Evolutionary conservation across 2,113 vertebrate genomes (phyloP).

Genomic region (Himantopus leucocephalus): DNA sequence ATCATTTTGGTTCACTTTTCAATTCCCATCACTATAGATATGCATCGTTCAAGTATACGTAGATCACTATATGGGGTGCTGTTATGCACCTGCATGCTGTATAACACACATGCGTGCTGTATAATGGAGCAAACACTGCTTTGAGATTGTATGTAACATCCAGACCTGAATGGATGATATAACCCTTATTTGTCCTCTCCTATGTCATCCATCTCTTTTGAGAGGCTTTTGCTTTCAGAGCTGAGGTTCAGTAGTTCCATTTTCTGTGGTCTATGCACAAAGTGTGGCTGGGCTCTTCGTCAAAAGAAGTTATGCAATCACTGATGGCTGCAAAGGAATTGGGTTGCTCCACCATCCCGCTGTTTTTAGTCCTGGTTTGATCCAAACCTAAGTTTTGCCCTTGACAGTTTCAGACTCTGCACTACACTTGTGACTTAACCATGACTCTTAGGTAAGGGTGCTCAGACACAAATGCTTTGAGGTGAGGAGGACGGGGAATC

Average conservation of each 20-base stretch:
- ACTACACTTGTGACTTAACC: background rate
- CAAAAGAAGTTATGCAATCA: background rate
- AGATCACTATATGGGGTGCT: background rate
- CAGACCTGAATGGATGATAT: background rate
- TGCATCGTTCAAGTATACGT: background rate
- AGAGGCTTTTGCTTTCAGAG: background rate
- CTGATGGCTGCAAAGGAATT: background rate
- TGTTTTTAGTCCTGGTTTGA: background rate
- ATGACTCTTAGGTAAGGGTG: background rate
- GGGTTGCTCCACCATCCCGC: background rate
- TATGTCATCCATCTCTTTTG: background rate
- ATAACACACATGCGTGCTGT: rapidly evolving
- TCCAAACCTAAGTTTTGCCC: background rate
- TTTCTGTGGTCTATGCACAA: background rate
- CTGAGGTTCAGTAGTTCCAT: background rate
- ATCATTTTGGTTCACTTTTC: background rate
- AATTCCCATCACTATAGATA: background rate
- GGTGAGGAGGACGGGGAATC: background rate
- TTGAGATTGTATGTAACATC: background rate
- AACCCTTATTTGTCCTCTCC: background rate
- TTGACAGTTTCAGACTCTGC: background rate
- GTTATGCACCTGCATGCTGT: background rate
- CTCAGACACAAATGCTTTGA: background rate
- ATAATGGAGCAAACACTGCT: rapidly evolving
- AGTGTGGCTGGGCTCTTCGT: background rate